Evolutionary conservation across 2,888 invertebrate species (phyloP).

Genomic region (Poecilobothrus nobilitatus): DNA sequence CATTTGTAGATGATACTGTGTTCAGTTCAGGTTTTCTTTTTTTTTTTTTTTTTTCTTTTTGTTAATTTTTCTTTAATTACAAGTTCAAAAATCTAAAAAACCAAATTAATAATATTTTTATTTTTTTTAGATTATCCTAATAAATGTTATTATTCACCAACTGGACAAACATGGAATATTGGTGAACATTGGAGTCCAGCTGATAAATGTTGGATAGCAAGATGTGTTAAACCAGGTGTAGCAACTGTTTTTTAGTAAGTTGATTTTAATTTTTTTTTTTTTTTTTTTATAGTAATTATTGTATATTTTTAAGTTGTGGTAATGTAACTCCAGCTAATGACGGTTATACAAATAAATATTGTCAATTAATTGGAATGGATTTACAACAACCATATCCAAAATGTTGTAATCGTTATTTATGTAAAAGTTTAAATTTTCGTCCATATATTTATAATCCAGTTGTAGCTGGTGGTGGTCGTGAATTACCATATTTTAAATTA

Average conservation of each 20-base stretch:
- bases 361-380: conserved; percentile 9
- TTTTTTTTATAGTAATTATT: too few species aligned
- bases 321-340: neutral
- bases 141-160: conserved; percentile 2
- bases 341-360: neutral
- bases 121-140: conserved; percentile 7
- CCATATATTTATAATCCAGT: conserved; percentile 7
- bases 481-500: neutral
- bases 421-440: neutral
- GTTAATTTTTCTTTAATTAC: neutral
- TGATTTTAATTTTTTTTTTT: too few species aligned
- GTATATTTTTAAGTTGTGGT: neutral
- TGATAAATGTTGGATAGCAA: neutral
- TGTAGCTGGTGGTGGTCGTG: neutral
- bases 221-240: conserved; percentile 7
- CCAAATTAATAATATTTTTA: neutral
- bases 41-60: neutral
- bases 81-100: neutral
- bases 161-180: neutral
- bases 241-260: conserved; percentile 1
- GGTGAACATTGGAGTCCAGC: conserved; percentile 1
- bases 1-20: neutral
- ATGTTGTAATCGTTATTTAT: conserved; percentile 8
- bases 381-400: conserved; percentile 1
- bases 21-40: neutral